A percentile compares a stretch with the other conserved stretches of the same genome.
phyloP scores from a whole-genome alignment of 2,113 vertebrate species.

The Tiliqua scincoides region DNA sequence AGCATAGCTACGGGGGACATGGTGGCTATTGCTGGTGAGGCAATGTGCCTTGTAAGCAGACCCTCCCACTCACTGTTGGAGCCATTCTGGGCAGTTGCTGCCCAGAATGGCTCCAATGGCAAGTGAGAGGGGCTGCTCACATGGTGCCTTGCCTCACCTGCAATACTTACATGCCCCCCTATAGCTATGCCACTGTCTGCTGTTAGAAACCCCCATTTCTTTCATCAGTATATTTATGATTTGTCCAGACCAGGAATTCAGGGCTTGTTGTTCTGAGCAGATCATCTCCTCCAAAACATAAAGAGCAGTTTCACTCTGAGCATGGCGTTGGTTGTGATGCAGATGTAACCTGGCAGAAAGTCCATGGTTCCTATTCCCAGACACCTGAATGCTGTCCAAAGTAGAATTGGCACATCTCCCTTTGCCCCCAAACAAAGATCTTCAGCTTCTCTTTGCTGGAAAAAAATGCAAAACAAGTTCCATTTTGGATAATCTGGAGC shows the following conservation, averaged over 20 bases:
- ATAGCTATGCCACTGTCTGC: too few relatives aligned
- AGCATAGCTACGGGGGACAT: too few relatives aligned
- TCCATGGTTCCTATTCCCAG: background rate
- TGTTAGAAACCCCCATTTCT: too few relatives aligned
- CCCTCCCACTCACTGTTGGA: too few relatives aligned
- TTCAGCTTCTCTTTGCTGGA: background rate
- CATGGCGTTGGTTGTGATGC: background rate
- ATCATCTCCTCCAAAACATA: background rate
- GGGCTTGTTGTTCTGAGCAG: background rate
- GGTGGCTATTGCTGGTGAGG: too few relatives aligned
- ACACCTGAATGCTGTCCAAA: background rate
- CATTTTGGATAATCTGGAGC: background rate
- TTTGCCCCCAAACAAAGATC: background rate
- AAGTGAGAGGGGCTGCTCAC: too few relatives aligned
- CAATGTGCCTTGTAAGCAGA: too few relatives aligned
- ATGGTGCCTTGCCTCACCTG: too few relatives aligned
- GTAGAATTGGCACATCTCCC: background rate
- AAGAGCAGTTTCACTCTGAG: background rate
- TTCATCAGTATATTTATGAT: background rate
- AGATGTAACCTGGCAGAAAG: background rate
- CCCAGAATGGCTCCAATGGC: too few relatives aligned
- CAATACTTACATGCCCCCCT: too few relatives aligned
- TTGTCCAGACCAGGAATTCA: background rate
- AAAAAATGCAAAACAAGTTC: background rate
- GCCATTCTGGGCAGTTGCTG: too few relatives aligned